phyloP scores from a whole-genome alignment of 2,113 vertebrate species.

The Oncorhynchus gorbuscha region DNA sequence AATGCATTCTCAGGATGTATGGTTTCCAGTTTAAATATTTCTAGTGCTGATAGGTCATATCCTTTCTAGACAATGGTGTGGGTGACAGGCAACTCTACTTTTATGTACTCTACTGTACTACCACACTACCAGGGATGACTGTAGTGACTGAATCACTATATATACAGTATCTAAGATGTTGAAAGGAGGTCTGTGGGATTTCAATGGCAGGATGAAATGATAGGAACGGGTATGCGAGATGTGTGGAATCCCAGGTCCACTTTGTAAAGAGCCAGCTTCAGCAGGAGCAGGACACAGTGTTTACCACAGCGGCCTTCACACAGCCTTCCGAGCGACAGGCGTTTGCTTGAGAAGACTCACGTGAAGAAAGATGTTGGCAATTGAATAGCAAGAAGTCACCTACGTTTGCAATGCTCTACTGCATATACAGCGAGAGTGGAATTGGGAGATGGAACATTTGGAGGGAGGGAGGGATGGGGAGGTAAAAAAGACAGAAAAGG shows the following conservation, averaged over 20 bases:
- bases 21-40: neutral
- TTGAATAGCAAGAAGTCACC: conserved; percentile 5
- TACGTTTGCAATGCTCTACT: neutral
- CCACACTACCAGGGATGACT: too few relatives aligned
- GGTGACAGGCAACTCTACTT: neutral
- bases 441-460: too few relatives aligned
- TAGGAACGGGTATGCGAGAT: neutral
- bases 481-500: neutral
- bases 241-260: neutral
- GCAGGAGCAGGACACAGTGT: neutral
- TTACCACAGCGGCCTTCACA: neutral
- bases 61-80: neutral
- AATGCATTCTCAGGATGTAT: too few relatives aligned
- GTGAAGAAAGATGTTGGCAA: neutral
- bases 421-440: neutral
- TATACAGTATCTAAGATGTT: neutral
- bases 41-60: neutral
- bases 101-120: conserved; percentile 23
- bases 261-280: neutral
- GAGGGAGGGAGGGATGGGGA: too few relatives aligned
- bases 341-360: conserved; percentile 2
- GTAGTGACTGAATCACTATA: neutral
- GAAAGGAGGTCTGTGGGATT: neutral
- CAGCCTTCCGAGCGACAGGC: neutral
- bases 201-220: neutral